Conservation (phyloP, 2,888 invertebrate genomes). For the Dicyrtoma fusca region DNA sequence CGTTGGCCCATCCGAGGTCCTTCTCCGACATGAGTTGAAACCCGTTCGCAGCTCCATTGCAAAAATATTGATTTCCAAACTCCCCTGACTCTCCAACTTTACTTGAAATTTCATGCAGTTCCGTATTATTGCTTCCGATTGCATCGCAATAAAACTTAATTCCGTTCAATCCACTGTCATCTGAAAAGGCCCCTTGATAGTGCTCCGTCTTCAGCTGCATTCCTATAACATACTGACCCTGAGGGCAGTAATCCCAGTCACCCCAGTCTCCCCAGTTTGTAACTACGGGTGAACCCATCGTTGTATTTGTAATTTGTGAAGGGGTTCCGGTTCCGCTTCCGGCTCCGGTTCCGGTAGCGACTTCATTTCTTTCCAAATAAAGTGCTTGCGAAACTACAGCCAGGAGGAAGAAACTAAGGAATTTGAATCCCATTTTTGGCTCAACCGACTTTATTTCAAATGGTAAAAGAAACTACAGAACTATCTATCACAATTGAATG, state of each 20-base stretch:
- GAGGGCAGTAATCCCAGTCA: constrained; percentile 45
- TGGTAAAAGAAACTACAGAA: too few species aligned
- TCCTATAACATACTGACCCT: constrained; percentile 42
- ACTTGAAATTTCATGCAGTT: constrained; percentile 5
- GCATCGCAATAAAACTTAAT: constrained; percentile 47
- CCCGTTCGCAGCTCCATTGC: constrained; percentile 47
- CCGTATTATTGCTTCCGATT: constrained; percentile 19
- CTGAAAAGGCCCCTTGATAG: constrained; percentile 43
- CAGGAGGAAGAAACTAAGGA: too few species aligned
- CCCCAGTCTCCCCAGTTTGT: constrained; percentile 52
- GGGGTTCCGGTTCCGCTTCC: too few species aligned
- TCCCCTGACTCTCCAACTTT: constrained; percentile 38
- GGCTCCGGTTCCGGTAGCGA: too few species aligned
- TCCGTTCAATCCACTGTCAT: constrained; percentile 51
- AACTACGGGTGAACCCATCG: constrained; percentile 33
- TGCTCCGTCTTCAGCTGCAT: constrained; percentile 46
- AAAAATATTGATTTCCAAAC: constrained; percentile 41
- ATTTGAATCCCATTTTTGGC: too few species aligned
- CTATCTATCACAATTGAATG: too few species aligned
- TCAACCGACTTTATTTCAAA: too few species aligned
- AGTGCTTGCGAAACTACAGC: too few species aligned
- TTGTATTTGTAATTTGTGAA: background rate
- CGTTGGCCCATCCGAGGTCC: constrained; percentile 39
- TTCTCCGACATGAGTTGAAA: constrained; percentile 51
- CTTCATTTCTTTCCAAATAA: too few species aligned